Conservation (phyloP, 2,797 vertebrate genomes). For the Jordanella pulchra region DNA sequence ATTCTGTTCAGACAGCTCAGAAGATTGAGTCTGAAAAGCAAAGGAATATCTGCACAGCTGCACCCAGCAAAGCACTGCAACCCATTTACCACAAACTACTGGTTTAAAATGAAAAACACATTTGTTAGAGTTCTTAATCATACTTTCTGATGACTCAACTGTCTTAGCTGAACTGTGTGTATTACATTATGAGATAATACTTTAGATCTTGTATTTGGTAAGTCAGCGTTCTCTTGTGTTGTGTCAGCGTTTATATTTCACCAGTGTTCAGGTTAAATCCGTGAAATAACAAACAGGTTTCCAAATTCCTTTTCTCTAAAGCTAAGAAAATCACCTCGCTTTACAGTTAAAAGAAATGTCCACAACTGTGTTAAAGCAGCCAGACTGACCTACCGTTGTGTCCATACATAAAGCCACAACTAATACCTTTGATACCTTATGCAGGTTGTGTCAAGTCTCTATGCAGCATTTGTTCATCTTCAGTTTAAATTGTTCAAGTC, state of each 20-base stretch:
- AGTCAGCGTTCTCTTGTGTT: conserved; percentile 5
- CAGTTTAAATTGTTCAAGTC: background rate
- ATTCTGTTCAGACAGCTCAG: conserved; percentile 21
- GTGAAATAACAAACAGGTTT: conserved; percentile 4
- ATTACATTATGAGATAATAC: conserved; percentile 5
- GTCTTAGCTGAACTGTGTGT: background rate
- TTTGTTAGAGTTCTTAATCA: conserved; percentile 12
- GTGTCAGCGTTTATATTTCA: conserved; percentile 12
- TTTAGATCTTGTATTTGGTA: background rate
- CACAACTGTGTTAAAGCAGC: background rate
- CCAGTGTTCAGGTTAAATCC: conserved; percentile 9
- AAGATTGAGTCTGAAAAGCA: conserved; percentile 1
- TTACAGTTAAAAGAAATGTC: background rate
- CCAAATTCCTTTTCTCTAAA: background rate
- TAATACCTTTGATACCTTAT: background rate
- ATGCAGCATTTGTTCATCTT: too few species aligned
- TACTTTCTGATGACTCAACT: conserved; percentile 16
- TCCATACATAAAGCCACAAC: background rate
- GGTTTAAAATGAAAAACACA: conserved; percentile 10
- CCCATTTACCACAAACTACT: background rate
- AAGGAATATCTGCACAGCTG: conserved; percentile 1
- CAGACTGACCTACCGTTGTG: background rate
- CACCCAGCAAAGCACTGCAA: background rate
- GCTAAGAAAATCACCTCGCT: background rate
- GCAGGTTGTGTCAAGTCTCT: too few species aligned